These are phyloP conservation scores for Drosophila crucigera DNA, from an alignment of 2,888 invertebrate genomes.

Conservation along the genomic window DNA sequence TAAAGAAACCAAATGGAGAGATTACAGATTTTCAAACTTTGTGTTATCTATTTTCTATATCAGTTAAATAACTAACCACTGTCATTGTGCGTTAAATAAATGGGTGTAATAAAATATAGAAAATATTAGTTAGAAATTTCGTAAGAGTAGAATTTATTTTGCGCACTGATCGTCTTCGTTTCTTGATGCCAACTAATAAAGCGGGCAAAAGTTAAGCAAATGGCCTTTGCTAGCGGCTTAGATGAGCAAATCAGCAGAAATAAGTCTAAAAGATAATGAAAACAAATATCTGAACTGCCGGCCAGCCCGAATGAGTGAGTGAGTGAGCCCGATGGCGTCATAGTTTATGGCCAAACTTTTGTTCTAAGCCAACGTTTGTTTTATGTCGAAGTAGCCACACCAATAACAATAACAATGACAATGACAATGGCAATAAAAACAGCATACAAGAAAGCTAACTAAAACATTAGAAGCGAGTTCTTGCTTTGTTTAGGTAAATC, in stretches of 20 bases:
- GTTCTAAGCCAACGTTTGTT: constrained; percentile 45
- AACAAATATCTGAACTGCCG: constrained; percentile 70
- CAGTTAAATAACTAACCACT: constrained; percentile 33
- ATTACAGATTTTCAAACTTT: not conserved
- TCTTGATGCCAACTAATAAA: constrained; percentile 54
- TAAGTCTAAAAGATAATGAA: constrained; percentile 68
- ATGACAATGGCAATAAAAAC: constrained; percentile 8
- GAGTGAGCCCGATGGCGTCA: constrained; percentile 72
- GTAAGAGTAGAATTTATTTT: constrained; percentile 4
- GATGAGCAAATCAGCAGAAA: constrained; percentile 73
- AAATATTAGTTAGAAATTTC: not conserved
- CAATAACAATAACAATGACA: constrained; percentile 15
- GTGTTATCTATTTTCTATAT: not conserved
- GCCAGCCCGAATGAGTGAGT: constrained; percentile 13
- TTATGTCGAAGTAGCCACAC: not conserved
- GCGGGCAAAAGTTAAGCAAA: constrained; percentile 10
- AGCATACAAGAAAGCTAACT: constrained; percentile 44
- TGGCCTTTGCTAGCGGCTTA: constrained; percentile 34
- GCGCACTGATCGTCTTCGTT: constrained; percentile 50
- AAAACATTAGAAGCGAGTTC: constrained; percentile 33
- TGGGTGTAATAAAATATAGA: not conserved
- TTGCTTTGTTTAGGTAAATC: constrained; percentile 1
- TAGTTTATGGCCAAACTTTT: constrained; percentile 69
- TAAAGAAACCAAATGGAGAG: not conserved
- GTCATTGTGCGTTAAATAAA: constrained; percentile 38